These are phyloP conservation scores for Quiscalus mexicanus DNA, from an alignment of 2,113 vertebrate genomes.

Conservation along the genomic window DNA sequence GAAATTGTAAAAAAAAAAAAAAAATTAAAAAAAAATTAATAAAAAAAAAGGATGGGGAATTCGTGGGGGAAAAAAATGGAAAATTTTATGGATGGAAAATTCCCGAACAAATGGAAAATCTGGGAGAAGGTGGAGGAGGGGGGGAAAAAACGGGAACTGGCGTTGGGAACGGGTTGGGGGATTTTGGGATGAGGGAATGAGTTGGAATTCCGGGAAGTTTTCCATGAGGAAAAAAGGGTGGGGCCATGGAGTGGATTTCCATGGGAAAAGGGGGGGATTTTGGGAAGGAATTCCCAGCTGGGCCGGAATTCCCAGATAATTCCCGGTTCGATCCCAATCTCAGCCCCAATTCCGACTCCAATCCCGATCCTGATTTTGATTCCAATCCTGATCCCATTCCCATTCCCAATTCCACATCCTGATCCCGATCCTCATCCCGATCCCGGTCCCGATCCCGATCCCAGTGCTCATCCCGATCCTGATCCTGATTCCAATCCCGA, in stretches of 20 bases:
- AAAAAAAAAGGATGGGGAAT: not conserved
- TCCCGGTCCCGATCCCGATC: too few species aligned
- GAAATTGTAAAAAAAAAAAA: not conserved
- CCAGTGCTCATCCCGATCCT: too few species aligned
- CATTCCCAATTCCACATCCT: fast-evolving
- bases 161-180: not conserved
- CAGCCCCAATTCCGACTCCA: fast-evolving
- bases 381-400: fast-evolving
- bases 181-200: not conserved
- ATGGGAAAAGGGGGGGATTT: too few species aligned
- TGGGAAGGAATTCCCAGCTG: too few species aligned
- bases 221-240: not conserved
- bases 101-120: not conserved
- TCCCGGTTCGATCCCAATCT: too few species aligned
- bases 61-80: too few species aligned
- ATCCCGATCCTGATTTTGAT: fast-evolving
- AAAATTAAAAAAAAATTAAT: too few species aligned
- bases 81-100: not conserved
- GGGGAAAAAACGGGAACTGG: too few species aligned
- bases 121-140: not conserved
- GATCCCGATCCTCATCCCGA: fast-evolving
- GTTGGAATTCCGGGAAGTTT: not conserved
- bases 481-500: too few species aligned
- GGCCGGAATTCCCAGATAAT: too few species aligned
- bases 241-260: not conserved